Conservation (phyloP, 35 echinoderm and acorn worm species). For the Acanthaster planci region DNA sequence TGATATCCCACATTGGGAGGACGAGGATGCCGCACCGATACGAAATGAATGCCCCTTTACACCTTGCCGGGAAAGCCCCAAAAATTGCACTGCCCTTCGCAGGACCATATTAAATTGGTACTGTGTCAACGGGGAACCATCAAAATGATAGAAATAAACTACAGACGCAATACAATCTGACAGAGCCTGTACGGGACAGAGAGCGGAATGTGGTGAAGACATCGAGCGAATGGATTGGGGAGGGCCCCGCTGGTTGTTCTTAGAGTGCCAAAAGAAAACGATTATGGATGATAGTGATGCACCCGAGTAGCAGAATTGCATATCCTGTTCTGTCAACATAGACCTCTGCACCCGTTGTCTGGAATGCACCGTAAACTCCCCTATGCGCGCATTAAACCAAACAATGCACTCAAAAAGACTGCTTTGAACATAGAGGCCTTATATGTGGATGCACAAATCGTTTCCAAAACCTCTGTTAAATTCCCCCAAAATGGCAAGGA, state of each 20-base stretch:
- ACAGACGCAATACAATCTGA: background rate
- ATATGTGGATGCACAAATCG: background rate
- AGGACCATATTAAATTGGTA: background rate
- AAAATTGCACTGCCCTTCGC: background rate
- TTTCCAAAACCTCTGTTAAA: background rate
- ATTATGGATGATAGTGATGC: background rate
- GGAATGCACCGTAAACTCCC: background rate
- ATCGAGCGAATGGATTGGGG: background rate
- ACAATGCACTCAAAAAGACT: conserved; percentile 26
- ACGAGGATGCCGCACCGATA: background rate
- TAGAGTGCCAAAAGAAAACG: background rate
- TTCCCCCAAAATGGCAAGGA: background rate
- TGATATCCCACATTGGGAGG: background rate
- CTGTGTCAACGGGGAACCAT: background rate
- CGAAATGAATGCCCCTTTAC: background rate
- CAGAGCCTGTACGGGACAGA: background rate
- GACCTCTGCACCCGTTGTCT: background rate
- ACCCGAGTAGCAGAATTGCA: background rate
- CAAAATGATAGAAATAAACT: background rate
- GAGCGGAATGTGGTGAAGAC: background rate
- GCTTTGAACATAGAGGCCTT: background rate
- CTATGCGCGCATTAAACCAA: conserved; percentile 25
- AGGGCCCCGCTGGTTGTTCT: conserved; percentile 18
- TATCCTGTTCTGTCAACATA: background rate
- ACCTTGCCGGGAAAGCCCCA: background rate